phyloP scores from a whole-genome alignment of 2,888 invertebrate genomes.

The Sceliomorpha sp. region DNA sequence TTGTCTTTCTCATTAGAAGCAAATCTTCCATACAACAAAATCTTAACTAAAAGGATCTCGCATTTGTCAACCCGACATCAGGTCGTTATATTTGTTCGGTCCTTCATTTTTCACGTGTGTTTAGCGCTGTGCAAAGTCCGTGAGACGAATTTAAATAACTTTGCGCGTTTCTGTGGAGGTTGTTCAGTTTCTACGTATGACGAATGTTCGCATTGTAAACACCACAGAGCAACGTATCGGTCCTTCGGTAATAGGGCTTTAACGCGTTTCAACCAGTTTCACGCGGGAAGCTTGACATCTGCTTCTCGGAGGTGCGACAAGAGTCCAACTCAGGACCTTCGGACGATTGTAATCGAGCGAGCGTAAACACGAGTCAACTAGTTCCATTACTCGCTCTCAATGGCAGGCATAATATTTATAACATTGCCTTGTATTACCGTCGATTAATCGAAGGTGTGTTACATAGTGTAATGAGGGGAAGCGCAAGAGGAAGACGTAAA shows the following conservation, averaged over 20 bases:
- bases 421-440: constrained; percentile 38
- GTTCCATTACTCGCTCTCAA: constrained; percentile 39
- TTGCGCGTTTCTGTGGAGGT: not conserved
- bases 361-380: constrained; percentile 33
- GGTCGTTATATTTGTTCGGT: not conserved
- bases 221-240: constrained; percentile 24
- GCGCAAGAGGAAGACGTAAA: too few species aligned
- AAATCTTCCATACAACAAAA: too few species aligned
- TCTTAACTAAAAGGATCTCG: not conserved
- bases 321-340: constrained; percentile 30
- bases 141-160: not conserved
- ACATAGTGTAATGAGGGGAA: constrained; percentile 14
- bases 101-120: not conserved
- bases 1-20: too few species aligned
- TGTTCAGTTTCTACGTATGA: not conserved
- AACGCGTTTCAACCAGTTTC: constrained; percentile 13
- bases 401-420: constrained; percentile 44
- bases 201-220: constrained; percentile 12
- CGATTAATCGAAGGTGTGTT: constrained; percentile 29
- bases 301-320: constrained; percentile 5
- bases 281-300: constrained; percentile 18
- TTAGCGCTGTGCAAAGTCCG: not conserved
- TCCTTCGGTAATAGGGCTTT: constrained; percentile 28
- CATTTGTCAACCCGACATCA: not conserved
- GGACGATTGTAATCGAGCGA: constrained; percentile 39